phyloP scores from a whole-genome alignment of 2,113 vertebrate species.

The Sigmodon hispidus region DNA sequence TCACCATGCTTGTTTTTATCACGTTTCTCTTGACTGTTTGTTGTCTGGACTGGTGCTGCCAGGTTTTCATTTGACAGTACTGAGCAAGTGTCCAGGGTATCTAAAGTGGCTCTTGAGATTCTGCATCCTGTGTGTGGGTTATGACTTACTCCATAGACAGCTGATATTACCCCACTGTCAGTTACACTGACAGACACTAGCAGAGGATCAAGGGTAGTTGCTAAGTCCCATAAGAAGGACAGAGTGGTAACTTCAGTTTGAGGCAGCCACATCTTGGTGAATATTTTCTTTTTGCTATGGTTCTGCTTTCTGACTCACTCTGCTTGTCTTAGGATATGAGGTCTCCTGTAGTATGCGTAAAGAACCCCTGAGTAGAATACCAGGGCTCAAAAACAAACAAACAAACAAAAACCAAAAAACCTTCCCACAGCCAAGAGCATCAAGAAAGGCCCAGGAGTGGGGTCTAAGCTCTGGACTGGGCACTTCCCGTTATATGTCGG shows the following conservation, averaged over 20 bases:
- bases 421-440: not conserved
- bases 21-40: conserved; percentile 21
- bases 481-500: not conserved
- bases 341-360: not conserved
- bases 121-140: not conserved
- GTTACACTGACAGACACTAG: not conserved
- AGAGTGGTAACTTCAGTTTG: not conserved
- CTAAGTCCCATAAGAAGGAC: not conserved
- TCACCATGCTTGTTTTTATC: conserved; percentile 57
- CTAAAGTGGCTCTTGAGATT: not conserved
- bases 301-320: not conserved
- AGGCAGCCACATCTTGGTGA: not conserved
- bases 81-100: not conserved
- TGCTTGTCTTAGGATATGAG: not conserved
- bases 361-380: not conserved
- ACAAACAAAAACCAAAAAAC: too few relatives aligned
- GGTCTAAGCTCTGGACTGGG: not conserved
- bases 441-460: not conserved
- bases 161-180: conserved; percentile 26
- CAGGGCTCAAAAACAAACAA: not conserved
- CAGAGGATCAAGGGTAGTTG: not conserved
- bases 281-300: not conserved
- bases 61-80: conserved; percentile 23
- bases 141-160: not conserved
- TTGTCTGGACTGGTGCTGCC: conserved; percentile 6